These are phyloP conservation scores for Pomacea maculata DNA, from an alignment of 1,140 invertebrate species.

Conservation along the genomic window DNA sequence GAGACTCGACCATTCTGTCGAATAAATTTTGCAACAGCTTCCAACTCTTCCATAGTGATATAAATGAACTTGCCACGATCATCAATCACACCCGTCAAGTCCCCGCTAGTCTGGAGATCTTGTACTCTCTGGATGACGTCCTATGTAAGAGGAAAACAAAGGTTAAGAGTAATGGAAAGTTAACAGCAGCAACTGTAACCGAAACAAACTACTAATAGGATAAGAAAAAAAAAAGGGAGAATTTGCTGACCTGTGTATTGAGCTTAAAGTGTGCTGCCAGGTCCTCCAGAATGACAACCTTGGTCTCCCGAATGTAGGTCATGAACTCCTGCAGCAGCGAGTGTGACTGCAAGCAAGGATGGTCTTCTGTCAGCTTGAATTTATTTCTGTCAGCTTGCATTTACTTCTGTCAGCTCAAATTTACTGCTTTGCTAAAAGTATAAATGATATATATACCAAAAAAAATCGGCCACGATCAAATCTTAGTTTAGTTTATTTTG, in stretches of 20 bases:
- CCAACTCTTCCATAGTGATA: slow-evolving; percentile 89
- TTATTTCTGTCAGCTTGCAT: too few species aligned
- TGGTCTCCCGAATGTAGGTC: slow-evolving; percentile 79
- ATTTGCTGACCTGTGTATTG: slow-evolving; percentile 79
- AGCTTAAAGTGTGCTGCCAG: slow-evolving; percentile 89
- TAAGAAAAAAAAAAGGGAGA: too few species aligned
- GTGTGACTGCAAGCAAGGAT: slow-evolving; percentile 57
- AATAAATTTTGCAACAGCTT: slow-evolving; percentile 95
- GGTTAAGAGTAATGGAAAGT: background rate
- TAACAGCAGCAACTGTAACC: background rate
- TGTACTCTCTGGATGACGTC: slow-evolving; percentile 78
- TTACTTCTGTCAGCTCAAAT: too few species aligned
- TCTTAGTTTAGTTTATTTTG: too few species aligned
- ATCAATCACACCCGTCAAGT: slow-evolving; percentile 89
- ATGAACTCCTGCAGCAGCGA: slow-evolving; percentile 68
- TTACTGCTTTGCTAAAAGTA: too few species aligned
- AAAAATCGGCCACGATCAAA: too few species aligned
- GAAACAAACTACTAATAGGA: background rate
- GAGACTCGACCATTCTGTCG: slow-evolving; percentile 93
- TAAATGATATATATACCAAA: too few species aligned
- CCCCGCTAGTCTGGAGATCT: slow-evolving; percentile 81
- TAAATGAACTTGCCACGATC: slow-evolving; percentile 99
- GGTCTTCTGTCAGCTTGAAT: too few species aligned
- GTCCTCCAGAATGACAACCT: slow-evolving; percentile 96
- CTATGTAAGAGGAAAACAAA: slow-evolving; percentile 39